Conservation (phyloP, 2,888 invertebrate genomes). For the Pediacus dermestoides region DNA sequence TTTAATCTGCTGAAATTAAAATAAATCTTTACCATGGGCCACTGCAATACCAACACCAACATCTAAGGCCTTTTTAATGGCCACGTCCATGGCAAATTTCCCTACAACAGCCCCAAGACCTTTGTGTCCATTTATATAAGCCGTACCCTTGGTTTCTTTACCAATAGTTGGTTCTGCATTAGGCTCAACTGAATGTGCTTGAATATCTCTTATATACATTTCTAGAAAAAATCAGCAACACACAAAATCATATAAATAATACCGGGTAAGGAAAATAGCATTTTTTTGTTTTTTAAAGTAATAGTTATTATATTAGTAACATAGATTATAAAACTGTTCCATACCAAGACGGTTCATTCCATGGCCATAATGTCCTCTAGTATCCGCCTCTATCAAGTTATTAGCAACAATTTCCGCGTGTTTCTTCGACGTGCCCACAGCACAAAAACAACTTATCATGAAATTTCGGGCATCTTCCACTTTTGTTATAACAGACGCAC, state of each 20-base stretch:
- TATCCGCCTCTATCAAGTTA: conserved; percentile 66
- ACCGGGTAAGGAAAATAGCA: too few relatives aligned
- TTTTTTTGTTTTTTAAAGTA: too few relatives aligned
- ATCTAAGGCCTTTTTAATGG: conserved; percentile 65
- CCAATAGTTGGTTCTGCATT: conserved; percentile 55
- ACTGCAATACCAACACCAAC: conserved; percentile 66
- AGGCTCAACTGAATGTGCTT: conserved; percentile 51
- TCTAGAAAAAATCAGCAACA: conserved; percentile 41
- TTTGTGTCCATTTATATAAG: conserved; percentile 64
- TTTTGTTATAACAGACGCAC: conserved; percentile 28
- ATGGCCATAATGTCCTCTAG: conserved; percentile 68
- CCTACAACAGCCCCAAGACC: conserved; percentile 65
- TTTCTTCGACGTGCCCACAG: conserved; percentile 57
- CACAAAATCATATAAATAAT: neutral
- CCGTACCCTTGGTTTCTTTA: conserved; percentile 54
- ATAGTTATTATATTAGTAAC: too few relatives aligned
- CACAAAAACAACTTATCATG: conserved; percentile 62
- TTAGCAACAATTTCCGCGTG: conserved; percentile 66
- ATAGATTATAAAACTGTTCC: neutral
- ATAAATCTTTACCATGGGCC: conserved; percentile 50
- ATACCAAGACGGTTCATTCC: conserved; percentile 63
- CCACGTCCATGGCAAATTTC: conserved; percentile 60
- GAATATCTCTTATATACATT: conserved; percentile 63
- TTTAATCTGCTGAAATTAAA: neutral
- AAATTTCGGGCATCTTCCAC: conserved; percentile 55